A percentile compares a stretch with the other conserved stretches of the same genome.
These are phyloP conservation scores for Sebastolobus alascanus DNA, from an alignment of 2,797 vertebrate genomes.

Conservation along the genomic window DNA sequence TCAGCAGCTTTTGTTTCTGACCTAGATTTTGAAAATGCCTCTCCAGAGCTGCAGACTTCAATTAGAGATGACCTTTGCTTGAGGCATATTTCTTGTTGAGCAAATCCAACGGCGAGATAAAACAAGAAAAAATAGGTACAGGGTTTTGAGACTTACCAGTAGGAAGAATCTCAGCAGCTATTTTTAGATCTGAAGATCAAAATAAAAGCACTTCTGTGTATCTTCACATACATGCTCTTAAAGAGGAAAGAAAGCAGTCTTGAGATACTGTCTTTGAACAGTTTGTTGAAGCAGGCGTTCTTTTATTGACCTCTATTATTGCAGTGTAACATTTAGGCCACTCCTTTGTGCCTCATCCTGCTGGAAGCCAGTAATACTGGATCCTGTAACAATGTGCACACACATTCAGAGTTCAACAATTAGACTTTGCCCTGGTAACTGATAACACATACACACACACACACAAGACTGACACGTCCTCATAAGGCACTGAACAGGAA, in stretches of 20 bases:
- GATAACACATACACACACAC: conserved; percentile 29
- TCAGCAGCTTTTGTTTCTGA: conserved; percentile 27
- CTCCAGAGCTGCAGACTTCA: neutral
- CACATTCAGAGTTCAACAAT: conserved; percentile 3
- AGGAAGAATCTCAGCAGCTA: conserved; percentile 13
- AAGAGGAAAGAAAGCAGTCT: neutral
- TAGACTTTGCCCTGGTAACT: conserved; percentile 46
- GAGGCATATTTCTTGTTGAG: neutral
- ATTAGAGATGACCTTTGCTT: neutral
- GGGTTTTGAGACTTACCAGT: conserved; percentile 57
- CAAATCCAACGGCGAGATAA: neutral
- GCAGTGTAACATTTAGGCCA: conserved; percentile 38
- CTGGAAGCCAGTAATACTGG: conserved; percentile 43
- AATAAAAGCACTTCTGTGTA: neutral
- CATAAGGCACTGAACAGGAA: neutral
- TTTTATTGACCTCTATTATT: conserved; percentile 30
- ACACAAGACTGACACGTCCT: neutral
- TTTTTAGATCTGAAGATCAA: conserved; percentile 7
- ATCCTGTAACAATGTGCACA: conserved; percentile 53
- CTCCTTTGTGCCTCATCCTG: conserved; percentile 64
- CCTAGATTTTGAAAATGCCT: conserved; percentile 19
- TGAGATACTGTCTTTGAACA: neutral
- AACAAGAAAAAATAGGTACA: neutral
- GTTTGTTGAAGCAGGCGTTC: conserved; percentile 25
- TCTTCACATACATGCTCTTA: conserved; percentile 3